Evolutionary conservation across 53 echinoderm and acorn worm genomes (phyloP).

Genomic region (Hippasteria phrygiana): DNA sequence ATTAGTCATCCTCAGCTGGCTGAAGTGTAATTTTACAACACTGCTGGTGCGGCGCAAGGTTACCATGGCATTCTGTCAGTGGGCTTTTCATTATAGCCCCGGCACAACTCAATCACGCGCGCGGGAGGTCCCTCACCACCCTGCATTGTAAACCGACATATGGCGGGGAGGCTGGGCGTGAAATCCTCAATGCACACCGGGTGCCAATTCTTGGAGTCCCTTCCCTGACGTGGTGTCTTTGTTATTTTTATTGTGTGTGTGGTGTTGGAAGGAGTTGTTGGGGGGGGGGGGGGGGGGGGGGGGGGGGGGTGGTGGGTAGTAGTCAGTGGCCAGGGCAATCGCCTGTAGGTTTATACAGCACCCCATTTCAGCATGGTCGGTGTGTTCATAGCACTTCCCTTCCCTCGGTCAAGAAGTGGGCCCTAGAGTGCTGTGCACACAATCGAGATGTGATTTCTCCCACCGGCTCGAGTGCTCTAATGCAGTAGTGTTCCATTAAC

Average conservation of each 20-base stretch:
- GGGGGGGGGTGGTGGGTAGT: neutral
- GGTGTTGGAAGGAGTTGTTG: neutral
- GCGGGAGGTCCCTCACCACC: neutral
- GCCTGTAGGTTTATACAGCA: conserved; percentile 62
- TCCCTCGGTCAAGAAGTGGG: conserved; percentile 55
- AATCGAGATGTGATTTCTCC: conserved; percentile 73
- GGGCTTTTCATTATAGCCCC: conserved; percentile 24
- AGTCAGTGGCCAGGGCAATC: conserved; percentile 47
- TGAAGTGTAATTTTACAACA: conserved; percentile 46
- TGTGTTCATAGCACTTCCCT: conserved; percentile 71
- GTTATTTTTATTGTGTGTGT: conserved; percentile 40
- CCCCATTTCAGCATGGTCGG: conserved; percentile 50
- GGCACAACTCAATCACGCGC: conserved; percentile 22
- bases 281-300: conserved; percentile 31
- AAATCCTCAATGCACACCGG: conserved; percentile 46
- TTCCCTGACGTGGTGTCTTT: conserved; percentile 1
- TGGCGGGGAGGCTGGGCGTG: conserved; percentile 52
- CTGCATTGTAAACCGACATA: conserved; percentile 44
- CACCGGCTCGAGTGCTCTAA: conserved; percentile 69
- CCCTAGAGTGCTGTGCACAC: conserved; percentile 72
- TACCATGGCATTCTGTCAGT: conserved; percentile 51
- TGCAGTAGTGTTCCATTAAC: conserved; percentile 76
- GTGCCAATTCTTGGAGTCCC: neutral
- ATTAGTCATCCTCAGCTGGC: conserved; percentile 39
- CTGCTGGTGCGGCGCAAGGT: conserved; percentile 48